Percentiles rank a stretch among this genome's conserved stretches.
phyloP scores from a whole-genome alignment of 2,113 vertebrate genomes.

The Nycticorax nycticorax region DNA sequence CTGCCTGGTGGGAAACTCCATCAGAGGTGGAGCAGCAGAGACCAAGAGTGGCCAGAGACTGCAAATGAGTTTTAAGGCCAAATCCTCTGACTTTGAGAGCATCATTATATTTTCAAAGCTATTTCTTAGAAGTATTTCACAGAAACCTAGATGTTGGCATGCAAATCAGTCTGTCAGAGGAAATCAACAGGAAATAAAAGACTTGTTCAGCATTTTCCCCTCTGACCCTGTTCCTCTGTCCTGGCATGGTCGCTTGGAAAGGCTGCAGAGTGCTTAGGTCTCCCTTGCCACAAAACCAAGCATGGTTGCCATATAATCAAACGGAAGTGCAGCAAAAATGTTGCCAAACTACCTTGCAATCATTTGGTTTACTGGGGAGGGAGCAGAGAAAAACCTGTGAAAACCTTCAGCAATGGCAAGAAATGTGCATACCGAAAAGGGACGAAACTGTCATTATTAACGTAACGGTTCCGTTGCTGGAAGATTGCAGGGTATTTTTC shows the following conservation, averaged over 20 bases:
- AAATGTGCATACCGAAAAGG: background rate
- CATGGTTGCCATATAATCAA: background rate
- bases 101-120: background rate
- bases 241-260: background rate
- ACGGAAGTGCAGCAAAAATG: background rate
- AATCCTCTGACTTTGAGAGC: background rate
- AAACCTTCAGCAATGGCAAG: background rate
- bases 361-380: background rate
- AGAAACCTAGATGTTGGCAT: background rate
- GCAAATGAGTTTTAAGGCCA: background rate
- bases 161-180: background rate
- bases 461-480: background rate
- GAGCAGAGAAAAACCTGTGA: background rate
- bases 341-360: background rate
- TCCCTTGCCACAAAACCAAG: background rate
- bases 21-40: background rate
- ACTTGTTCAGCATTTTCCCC: background rate
- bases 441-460: background rate
- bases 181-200: conserved; percentile 6
- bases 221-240: background rate
- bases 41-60: background rate
- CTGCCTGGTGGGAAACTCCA: background rate
- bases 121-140: background rate
- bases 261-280: background rate
- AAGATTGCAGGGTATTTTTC: background rate